Evolutionary conservation across 92 coral and sea anemone species (phyloP).

Genomic region (Galaxea fascicularis): DNA sequence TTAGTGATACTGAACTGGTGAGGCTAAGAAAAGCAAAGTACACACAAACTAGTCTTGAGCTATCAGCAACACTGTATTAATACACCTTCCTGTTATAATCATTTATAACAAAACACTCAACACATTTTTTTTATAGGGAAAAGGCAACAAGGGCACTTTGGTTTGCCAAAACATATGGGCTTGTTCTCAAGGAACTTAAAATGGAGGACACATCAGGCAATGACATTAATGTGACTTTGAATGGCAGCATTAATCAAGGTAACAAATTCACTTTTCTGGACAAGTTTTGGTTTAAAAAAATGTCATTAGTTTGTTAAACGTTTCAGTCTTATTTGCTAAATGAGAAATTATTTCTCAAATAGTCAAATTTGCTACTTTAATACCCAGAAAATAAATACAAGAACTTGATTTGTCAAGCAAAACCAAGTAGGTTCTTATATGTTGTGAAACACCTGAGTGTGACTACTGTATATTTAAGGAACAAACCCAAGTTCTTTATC

Average conservation of each 20-base stretch:
- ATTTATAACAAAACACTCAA: not conserved
- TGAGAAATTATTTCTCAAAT: too few species aligned
- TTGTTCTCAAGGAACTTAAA: not conserved
- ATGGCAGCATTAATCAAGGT: not conserved
- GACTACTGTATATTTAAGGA: too few species aligned
- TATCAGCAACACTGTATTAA: not conserved
- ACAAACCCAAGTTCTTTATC: not conserved
- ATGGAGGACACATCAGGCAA: not conserved
- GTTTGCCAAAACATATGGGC: conserved; percentile 31
- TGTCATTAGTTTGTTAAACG: too few species aligned
- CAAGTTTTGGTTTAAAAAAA: too few species aligned
- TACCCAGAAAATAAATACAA: too few species aligned
- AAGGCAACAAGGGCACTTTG: conserved; percentile 13
- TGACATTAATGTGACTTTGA: not conserved
- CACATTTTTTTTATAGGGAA: conserved; percentile 22
- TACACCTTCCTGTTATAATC: not conserved
- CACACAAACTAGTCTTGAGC: not conserved
- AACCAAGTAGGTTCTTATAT: too few species aligned
- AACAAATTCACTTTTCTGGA: not conserved
- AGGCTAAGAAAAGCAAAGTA: not conserved
- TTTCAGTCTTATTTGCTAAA: too few species aligned
- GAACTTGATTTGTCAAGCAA: too few species aligned
- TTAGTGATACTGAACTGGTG: not conserved
- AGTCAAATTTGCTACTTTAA: too few species aligned
- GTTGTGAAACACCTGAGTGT: too few species aligned